Percentiles rank a stretch among this genome's conserved stretches.
These are phyloP conservation scores for Rissa tridactyla DNA, from an alignment of 2,113 vertebrate species.

Conservation along the genomic window DNA sequence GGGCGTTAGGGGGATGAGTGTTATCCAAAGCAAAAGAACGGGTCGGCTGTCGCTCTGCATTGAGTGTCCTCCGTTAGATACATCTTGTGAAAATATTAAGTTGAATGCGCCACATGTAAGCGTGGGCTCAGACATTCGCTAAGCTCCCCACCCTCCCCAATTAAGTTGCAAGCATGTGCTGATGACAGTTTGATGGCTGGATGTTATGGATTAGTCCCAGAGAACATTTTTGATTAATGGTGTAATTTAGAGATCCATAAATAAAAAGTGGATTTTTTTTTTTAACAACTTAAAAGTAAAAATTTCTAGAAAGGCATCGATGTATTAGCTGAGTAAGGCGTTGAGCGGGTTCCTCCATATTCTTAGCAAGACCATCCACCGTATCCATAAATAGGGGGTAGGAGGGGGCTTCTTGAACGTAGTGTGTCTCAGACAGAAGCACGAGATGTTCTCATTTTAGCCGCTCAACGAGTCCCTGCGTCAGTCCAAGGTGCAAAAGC, in stretches of 20 bases:
- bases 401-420: constrained; percentile 17
- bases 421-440: background rate
- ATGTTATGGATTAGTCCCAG: background rate
- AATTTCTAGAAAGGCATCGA: constrained; percentile 71
- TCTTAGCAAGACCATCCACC: constrained; percentile 51
- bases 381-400: constrained; percentile 70
- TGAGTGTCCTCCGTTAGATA: background rate
- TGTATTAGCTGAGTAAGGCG: constrained; percentile 76
- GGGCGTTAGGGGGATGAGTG: rapidly evolving
- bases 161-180: background rate
- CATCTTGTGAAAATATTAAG: background rate
- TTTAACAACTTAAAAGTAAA: constrained; percentile 60
- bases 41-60: rapidly evolving
- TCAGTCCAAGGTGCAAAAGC: constrained; percentile 94
- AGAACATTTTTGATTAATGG: background rate
- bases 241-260: constrained; percentile 16
- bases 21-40: background rate
- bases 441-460: constrained; percentile 81
- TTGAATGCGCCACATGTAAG: rapidly evolving
- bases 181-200: background rate
- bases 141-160: background rate
- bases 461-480: constrained; percentile 92
- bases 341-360: constrained; percentile 52
- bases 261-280: constrained; percentile 27
- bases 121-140: background rate